phyloP scores from a whole-genome alignment of 2,888 invertebrate species.

The Smittia sp. region DNA sequence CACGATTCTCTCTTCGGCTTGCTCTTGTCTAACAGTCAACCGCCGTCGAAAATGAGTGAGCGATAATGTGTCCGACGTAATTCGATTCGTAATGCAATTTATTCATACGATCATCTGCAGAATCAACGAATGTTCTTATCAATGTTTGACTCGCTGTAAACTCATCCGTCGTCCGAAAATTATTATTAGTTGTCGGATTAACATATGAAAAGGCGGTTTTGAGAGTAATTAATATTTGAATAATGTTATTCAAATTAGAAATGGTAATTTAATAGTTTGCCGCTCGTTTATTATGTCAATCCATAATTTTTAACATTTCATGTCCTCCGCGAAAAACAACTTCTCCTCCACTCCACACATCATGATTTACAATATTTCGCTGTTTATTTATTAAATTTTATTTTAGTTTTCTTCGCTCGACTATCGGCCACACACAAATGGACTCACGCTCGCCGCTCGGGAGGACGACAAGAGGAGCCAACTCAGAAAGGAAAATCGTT shows the following conservation, averaged over 20 bases:
- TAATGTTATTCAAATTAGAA: slow-evolving; percentile 40
- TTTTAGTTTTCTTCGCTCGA: neutral
- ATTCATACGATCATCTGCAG: slow-evolving; percentile 2
- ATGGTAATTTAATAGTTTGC: slow-evolving; percentile 7
- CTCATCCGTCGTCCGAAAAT: neutral
- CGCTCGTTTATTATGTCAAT: slow-evolving; percentile 38
- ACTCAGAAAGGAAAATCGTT: neutral
- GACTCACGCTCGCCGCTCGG: neutral
- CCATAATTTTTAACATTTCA: slow-evolving; percentile 31
- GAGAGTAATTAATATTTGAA: slow-evolving; percentile 40
- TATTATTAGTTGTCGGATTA: slow-evolving; percentile 27
- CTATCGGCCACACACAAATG: slow-evolving; percentile 11
- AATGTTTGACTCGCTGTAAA: slow-evolving; percentile 5
- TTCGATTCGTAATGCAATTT: slow-evolving; percentile 12
- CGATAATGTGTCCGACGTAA: neutral
- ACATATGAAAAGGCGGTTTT: slow-evolving; percentile 41
- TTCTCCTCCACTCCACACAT: neutral
- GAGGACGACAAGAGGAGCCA: neutral
- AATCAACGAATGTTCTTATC: slow-evolving; percentile 1
- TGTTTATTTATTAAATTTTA: slow-evolving; percentile 18
- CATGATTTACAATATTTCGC: neutral
- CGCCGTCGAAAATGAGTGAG: neutral
- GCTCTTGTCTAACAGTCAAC: neutral
- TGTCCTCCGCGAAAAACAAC: neutral
- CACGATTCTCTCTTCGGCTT: neutral